phyloP scores from a whole-genome alignment of 2,888 invertebrate genomes.

The Isotomurus palustris region DNA sequence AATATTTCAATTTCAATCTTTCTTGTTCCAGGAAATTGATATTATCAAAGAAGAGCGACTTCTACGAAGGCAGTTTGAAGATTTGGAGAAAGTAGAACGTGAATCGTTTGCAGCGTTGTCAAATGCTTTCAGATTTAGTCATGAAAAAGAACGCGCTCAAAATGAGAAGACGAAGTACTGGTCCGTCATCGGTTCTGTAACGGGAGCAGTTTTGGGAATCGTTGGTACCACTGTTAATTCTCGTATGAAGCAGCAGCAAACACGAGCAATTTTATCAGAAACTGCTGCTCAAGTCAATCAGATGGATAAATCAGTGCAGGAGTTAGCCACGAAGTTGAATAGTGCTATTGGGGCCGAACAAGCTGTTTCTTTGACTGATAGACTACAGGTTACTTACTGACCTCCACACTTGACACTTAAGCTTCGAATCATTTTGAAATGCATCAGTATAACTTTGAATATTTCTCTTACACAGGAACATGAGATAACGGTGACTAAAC shows the following conservation, averaged over 20 bases:
- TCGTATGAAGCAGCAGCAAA: conserved; percentile 60
- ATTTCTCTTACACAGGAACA: no score
- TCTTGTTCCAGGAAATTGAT: conserved; percentile 56
- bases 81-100: conserved; percentile 68
- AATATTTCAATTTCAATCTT: conserved; percentile 3
- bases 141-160: conserved; percentile 75
- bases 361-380: no score
- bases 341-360: neutral
- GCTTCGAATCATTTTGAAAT: no score
- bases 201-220: conserved; percentile 61
- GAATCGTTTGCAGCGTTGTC: conserved; percentile 69
- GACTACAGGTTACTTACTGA: no score
- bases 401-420: no score
- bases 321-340: neutral
- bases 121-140: conserved; percentile 70
- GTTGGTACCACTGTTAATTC: conserved; percentile 64
- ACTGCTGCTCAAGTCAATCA: conserved; percentile 21
- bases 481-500: no score
- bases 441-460: no score
- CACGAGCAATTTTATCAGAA: conserved; percentile 15
- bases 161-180: conserved; percentile 80
- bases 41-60: conserved; percentile 53
- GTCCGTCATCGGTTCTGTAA: conserved; percentile 67
- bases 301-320: conserved; percentile 19
- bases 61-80: conserved; percentile 59